Evolutionary conservation across 2,113 vertebrate genomes (phyloP).

Genomic region (Typhlomys cinereus): DNA sequence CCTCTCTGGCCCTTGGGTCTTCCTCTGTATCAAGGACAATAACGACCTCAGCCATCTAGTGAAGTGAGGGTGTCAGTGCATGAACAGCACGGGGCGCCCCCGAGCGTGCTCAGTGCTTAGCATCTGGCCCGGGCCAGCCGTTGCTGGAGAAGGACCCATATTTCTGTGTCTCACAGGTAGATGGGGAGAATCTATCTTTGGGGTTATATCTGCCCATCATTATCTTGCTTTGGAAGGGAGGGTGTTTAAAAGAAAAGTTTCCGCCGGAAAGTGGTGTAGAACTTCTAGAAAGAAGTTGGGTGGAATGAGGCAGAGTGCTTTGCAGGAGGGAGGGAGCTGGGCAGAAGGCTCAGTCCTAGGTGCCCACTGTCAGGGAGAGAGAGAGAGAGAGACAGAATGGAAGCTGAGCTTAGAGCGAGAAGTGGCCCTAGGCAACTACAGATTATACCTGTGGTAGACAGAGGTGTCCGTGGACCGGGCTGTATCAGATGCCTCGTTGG

Average conservation of each 20-base stretch:
- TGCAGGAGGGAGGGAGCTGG: not conserved
- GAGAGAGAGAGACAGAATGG: not conserved
- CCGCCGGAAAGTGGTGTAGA: fast-evolving
- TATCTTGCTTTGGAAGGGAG: not conserved
- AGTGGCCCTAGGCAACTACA: not conserved
- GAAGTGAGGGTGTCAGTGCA: not conserved
- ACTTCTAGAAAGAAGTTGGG: not conserved
- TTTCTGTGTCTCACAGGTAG: not conserved
- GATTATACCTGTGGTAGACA: not conserved
- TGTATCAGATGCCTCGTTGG: fast-evolving
- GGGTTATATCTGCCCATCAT: not conserved
- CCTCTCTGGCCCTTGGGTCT: not conserved
- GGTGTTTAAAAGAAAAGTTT: not conserved
- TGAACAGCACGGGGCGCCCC: too few species aligned
- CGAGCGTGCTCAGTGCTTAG: not conserved
- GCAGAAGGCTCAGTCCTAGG: not conserved
- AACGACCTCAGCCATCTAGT: too few species aligned
- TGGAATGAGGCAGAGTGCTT: not conserved
- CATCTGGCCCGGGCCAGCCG: fast-evolving
- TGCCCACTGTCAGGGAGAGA: not conserved
- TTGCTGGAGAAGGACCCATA: not conserved
- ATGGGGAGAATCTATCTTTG: not conserved
- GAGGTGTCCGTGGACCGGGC: fast-evolving
- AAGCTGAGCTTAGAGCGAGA: not conserved
- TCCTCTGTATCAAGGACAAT: not conserved